Conservation (phyloP, 1,140 invertebrate genomes). For the Belonocnema kinseyi region DNA sequence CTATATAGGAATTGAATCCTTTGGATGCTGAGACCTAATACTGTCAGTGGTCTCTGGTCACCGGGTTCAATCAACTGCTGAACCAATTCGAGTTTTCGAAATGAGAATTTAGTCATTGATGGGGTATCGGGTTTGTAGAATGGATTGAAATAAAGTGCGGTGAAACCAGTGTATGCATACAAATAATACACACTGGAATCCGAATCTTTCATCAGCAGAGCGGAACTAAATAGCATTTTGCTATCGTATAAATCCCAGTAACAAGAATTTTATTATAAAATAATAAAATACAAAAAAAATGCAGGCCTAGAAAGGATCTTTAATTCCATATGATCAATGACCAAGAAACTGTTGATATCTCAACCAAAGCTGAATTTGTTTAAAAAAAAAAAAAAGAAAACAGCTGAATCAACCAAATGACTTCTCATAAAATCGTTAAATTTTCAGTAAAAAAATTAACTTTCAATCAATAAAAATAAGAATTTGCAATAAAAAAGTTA, state of each 20-base stretch:
- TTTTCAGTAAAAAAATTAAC: too few relatives aligned
- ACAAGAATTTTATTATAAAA: too few relatives aligned
- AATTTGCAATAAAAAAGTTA: too few relatives aligned
- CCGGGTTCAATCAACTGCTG: constrained; percentile 63
- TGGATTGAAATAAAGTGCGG: constrained; percentile 31
- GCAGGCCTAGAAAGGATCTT: too few relatives aligned
- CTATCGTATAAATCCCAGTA: background rate
- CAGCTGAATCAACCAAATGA: too few relatives aligned
- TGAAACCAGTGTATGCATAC: constrained; percentile 7
- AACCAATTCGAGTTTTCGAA: constrained; percentile 57
- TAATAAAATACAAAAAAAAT: too few relatives aligned
- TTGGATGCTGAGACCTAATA: constrained; percentile 60
- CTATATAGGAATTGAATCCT: constrained; percentile 60
- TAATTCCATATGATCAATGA: too few relatives aligned
- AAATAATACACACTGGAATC: constrained; percentile 4
- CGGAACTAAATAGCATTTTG: constrained; percentile 14
- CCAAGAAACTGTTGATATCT: too few relatives aligned
- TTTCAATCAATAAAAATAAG: too few relatives aligned
- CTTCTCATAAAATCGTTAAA: too few relatives aligned
- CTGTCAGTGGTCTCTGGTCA: constrained; percentile 60
- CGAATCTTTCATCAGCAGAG: constrained; percentile 8
- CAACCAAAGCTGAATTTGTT: too few relatives aligned
- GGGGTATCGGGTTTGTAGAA: constrained; percentile 30
- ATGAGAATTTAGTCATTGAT: constrained; percentile 50
- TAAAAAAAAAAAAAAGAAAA: too few relatives aligned